phyloP scores from a whole-genome alignment of 1,140 invertebrate genomes.

The Bombus affinis region DNA sequence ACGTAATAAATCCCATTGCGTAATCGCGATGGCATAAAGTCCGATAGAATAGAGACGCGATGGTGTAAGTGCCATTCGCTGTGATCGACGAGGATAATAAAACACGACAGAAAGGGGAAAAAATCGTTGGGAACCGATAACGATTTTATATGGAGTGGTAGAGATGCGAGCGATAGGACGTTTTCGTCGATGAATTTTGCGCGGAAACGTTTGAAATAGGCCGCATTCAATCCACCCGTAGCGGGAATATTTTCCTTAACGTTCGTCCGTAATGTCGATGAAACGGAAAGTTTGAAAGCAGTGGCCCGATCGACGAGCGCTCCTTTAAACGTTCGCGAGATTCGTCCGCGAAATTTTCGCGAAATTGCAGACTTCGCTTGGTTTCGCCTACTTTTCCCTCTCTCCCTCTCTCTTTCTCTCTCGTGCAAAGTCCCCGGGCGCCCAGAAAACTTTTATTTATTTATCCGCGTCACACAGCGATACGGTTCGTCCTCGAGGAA shows the following conservation, averaged over 20 bases:
- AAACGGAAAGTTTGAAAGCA: conserved; percentile 25
- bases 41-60: too few species aligned
- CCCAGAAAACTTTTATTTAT: conserved; percentile 67
- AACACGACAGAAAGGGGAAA: neutral
- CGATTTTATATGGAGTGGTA: neutral
- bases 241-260: conserved; percentile 35
- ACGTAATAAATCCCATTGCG: too few species aligned
- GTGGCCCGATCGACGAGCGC: neutral
- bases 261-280: neutral
- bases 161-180: neutral
- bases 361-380: conserved; percentile 25
- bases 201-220: neutral
- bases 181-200: neutral
- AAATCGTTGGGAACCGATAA: neutral
- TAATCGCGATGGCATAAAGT: too few species aligned
- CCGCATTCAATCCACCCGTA: too few species aligned
- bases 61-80: too few species aligned
- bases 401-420: neutral
- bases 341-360: conserved; percentile 42
- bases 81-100: conserved; percentile 1
- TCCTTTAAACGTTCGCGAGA: conserved; percentile 20
- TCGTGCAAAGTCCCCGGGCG: neutral
- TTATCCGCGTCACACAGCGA: conserved; percentile 53
- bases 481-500: conserved; percentile 53
- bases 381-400: neutral